Evolutionary conservation across 2,113 vertebrate genomes (phyloP), one percentile per base, ranked within the genome.

Genomic region (Gulo gulo): DNA sequence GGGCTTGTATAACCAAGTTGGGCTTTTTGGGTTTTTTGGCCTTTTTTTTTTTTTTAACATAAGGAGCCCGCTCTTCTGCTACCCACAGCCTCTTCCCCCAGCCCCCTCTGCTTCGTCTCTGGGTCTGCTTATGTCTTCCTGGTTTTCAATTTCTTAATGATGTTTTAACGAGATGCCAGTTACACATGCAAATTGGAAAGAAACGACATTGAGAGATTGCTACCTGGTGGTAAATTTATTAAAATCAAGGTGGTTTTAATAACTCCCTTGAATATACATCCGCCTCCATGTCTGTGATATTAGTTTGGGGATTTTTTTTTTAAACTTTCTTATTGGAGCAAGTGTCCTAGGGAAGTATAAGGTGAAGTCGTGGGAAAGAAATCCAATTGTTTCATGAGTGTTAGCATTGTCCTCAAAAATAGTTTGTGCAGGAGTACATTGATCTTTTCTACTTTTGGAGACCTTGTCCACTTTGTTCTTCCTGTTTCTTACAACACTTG

Each of bases 101-200:
- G 7, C 69, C 95, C 82, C 80, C 94, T 87, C 95, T 69, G 20
- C 94, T 88, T 95, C 98, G 81, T 95, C 95, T 96, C 90, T 88
- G 78, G 15, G 24, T 96, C 98, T 98, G 97, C 95, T 98, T 98
- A 97, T 94, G 95, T 98, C 81, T 96, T 98, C 97, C 96, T 97
- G 96, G 73, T 97, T 98, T 98, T 95, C 98, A 96, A 96, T 94
- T 98, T 98, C 96, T 59, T 98, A 98, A 98, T 97, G 97, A 98
- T 98, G 96, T 98, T 99, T 98, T 98, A 99, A 99, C 98, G 95
- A 98, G 98, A 97, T 97, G 98, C 87, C 97, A 98, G 99, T 98
- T 98, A 98, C 97, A 47, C 85, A 98, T 98, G 98, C 97, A 99
- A 98, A 98, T 98, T 97, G 88, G 96, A 96, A 98, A 95, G 88